phyloP scores from a whole-genome alignment of 2,888 invertebrate genomes.

The Eumacrocentrus americanus region DNA sequence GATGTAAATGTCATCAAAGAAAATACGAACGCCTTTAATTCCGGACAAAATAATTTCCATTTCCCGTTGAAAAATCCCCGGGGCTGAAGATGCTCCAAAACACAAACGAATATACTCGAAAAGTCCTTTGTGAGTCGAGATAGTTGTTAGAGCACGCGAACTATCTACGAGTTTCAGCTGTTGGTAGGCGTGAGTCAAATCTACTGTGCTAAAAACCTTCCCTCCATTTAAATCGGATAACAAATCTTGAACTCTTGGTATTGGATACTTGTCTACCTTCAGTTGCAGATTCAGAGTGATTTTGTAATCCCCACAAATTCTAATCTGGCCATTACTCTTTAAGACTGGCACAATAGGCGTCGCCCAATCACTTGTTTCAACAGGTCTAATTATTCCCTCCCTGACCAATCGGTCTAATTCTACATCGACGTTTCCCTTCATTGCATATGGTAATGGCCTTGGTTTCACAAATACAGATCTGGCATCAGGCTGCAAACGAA shows the following conservation, averaged over 20 bases:
- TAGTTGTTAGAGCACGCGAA: slow-evolving; percentile 46
- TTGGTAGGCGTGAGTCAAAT: slow-evolving; percentile 48
- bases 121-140: no score
- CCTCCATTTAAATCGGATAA: slow-evolving; percentile 40
- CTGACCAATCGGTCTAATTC: slow-evolving; percentile 38
- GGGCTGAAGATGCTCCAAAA: no score
- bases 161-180: slow-evolving; percentile 48
- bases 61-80: no score
- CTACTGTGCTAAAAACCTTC: slow-evolving; percentile 50
- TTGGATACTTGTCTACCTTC: slow-evolving; percentile 40
- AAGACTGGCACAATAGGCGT: slow-evolving; percentile 52
- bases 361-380: slow-evolving; percentile 44
- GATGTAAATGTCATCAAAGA: slow-evolving; percentile 25
- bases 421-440: slow-evolving; percentile 37
- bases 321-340: slow-evolving; percentile 47
- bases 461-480: slow-evolving; percentile 28
- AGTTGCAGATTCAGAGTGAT: slow-evolving; percentile 47
- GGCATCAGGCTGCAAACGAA: no score
- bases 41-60: no score
- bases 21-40: no score
- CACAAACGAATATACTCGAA: no score
- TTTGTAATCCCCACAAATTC: slow-evolving; percentile 52
- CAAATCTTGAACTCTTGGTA: slow-evolving; percentile 40
- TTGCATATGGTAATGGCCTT: slow-evolving; percentile 43
- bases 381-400: slow-evolving; percentile 32